Conservation (phyloP, 2,888 invertebrate species). For the Acronicta alni region DNA sequence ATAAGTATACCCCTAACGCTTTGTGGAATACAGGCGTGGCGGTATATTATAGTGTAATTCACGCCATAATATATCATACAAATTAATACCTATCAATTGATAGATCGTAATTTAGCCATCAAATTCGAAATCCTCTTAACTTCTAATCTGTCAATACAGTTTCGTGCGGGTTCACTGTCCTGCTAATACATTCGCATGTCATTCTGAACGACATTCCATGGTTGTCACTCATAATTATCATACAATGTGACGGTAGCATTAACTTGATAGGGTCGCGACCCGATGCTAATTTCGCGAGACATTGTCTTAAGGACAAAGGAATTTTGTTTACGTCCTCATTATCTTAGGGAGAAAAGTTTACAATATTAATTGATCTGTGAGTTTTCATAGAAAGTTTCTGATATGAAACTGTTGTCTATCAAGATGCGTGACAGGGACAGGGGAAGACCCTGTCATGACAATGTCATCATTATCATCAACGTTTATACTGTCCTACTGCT, state of each 20-base stretch:
- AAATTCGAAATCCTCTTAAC: constrained; percentile 52
- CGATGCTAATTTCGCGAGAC: constrained; percentile 51
- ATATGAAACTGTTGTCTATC: too few species aligned
- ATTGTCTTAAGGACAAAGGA: constrained; percentile 50
- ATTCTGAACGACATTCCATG: constrained; percentile 67
- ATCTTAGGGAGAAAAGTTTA: neutral
- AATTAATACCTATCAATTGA: neutral
- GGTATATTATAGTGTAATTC: too few species aligned
- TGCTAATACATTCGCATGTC: constrained; percentile 66
- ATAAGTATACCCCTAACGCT: too few species aligned
- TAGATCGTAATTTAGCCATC: constrained; percentile 10
- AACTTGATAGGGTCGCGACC: constrained; percentile 71
- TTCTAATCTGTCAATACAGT: constrained; percentile 57
- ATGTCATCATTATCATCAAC: too few species aligned
- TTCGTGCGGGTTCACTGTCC: constrained; percentile 66
- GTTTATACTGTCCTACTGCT: too few species aligned
- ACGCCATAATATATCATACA: too few species aligned
- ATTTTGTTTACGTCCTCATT: constrained; percentile 7
- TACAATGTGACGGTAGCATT: constrained; percentile 85
- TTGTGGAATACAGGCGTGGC: too few species aligned
- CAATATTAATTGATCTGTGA: neutral
- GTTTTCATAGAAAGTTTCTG: neutral
- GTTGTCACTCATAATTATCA: constrained; percentile 79
- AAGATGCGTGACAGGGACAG: too few species aligned
- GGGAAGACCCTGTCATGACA: too few species aligned